These are phyloP conservation scores for Mesitornis unicolor DNA, from an alignment of 2,113 vertebrate genomes.

Conservation along the genomic window DNA sequence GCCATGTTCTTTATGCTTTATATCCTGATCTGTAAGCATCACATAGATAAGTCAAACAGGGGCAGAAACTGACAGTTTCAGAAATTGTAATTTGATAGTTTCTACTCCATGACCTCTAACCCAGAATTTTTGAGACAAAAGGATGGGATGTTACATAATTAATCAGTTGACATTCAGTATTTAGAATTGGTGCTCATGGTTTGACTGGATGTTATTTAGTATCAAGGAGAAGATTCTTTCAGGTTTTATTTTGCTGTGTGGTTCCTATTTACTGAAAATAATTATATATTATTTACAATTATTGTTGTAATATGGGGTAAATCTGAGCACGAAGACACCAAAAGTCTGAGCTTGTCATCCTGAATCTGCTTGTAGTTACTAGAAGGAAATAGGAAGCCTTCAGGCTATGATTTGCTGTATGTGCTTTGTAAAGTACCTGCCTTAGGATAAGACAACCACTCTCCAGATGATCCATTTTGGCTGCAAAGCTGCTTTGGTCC, in stretches of 20 bases:
- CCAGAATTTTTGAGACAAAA: neutral
- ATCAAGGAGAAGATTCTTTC: neutral
- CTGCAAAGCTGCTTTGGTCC: neutral
- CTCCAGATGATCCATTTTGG: neutral
- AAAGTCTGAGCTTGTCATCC: neutral
- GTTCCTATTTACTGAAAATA: neutral
- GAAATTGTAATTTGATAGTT: neutral
- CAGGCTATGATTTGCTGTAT: neutral
- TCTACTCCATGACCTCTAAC: neutral
- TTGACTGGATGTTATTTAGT: neutral
- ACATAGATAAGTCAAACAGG: neutral
- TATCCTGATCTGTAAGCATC: neutral
- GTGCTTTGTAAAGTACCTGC: neutral
- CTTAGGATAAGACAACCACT: neutral
- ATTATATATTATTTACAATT: neutral
- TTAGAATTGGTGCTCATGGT: neutral
- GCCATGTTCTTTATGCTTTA: neutral
- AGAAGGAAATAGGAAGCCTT: neutral
- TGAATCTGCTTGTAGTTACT: neutral
- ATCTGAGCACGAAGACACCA: neutral
- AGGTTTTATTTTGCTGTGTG: neutral
- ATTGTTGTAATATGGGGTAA: neutral
- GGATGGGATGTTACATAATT: neutral
- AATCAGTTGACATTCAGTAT: neutral
- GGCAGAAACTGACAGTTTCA: neutral